Conservation (phyloP, 1,140 invertebrate species). For the Atta texana region DNA sequence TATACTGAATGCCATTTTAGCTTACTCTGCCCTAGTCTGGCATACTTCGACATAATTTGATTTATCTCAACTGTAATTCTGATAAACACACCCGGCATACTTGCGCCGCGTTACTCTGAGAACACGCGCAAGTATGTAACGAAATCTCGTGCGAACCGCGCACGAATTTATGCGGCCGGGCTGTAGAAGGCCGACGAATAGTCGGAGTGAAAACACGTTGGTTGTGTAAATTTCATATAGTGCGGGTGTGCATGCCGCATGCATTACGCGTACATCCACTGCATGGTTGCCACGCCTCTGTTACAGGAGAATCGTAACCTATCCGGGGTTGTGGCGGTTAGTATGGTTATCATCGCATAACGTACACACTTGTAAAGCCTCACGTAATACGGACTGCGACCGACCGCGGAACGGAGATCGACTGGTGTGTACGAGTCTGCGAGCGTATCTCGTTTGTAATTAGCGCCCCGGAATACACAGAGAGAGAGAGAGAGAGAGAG, state of each 20-base stretch:
- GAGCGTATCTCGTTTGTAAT: constrained; percentile 69
- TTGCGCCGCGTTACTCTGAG: constrained; percentile 23
- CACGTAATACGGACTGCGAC: constrained; percentile 8
- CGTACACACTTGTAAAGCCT: constrained; percentile 3
- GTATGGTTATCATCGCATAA: constrained; percentile 59
- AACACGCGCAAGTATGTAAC: constrained; percentile 26
- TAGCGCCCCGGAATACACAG: constrained; percentile 59
- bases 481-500: not conserved
- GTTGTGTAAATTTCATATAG: constrained; percentile 43
- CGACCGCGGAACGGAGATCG: not conserved
- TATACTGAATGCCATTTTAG: constrained; percentile 8
- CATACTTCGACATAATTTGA: not conserved
- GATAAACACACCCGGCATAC: constrained; percentile 6
- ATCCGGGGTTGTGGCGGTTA: constrained; percentile 16
- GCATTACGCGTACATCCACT: constrained; percentile 37
- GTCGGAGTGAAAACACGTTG: constrained; percentile 42
- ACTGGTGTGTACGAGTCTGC: not conserved
- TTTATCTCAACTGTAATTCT: constrained; percentile 35
- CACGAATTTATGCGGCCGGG: constrained; percentile 41
- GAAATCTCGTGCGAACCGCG: constrained; percentile 50
- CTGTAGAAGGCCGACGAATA: constrained; percentile 7
- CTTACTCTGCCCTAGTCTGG: not conserved
- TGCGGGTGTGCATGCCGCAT: not conserved
- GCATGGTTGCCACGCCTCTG: constrained; percentile 54
- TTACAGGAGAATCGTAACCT: constrained; percentile 64